Evolutionary conservation across 2,888 invertebrate genomes (phyloP).

Genomic region (Cephus rjabovi): DNA sequence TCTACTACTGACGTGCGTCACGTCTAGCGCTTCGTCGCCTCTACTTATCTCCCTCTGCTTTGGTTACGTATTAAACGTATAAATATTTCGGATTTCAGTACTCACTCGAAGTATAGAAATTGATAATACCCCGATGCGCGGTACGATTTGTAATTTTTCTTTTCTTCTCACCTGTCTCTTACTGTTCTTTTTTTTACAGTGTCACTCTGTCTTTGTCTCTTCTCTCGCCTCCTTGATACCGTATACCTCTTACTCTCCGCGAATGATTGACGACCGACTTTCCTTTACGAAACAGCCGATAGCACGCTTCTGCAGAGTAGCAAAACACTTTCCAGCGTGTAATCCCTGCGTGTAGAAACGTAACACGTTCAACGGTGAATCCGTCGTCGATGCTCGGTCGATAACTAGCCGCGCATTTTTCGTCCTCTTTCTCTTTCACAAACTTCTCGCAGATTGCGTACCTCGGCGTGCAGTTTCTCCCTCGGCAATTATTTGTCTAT

Average conservation of each 20-base stretch:
- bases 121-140: background rate
- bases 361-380: background rate
- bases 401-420: slow-evolving; percentile 11
- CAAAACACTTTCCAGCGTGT: background rate
- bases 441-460: slow-evolving; percentile 20
- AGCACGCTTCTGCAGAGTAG: background rate
- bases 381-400: background rate
- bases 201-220: background rate
- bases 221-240: background rate
- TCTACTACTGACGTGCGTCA: slow-evolving; percentile 12
- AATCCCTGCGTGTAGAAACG: background rate
- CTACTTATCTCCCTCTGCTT: slow-evolving; percentile 13
- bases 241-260: background rate
- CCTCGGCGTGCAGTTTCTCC: slow-evolving; percentile 5
- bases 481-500: background rate
- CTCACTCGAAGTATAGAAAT: background rate
- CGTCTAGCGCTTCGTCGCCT: slow-evolving; percentile 12
- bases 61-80: background rate
- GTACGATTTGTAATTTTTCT: background rate
- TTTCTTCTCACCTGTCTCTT: slow-evolving; percentile 7
- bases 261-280: background rate
- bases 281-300: background rate
- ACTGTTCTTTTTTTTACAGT: background rate
- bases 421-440: slow-evolving; percentile 9
- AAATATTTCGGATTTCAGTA: background rate